A percentile compares a stretch with the other conserved stretches of the same genome.
phyloP scores from a whole-genome alignment of 2,797 vertebrate species.

The Sandelia bainsii region DNA sequence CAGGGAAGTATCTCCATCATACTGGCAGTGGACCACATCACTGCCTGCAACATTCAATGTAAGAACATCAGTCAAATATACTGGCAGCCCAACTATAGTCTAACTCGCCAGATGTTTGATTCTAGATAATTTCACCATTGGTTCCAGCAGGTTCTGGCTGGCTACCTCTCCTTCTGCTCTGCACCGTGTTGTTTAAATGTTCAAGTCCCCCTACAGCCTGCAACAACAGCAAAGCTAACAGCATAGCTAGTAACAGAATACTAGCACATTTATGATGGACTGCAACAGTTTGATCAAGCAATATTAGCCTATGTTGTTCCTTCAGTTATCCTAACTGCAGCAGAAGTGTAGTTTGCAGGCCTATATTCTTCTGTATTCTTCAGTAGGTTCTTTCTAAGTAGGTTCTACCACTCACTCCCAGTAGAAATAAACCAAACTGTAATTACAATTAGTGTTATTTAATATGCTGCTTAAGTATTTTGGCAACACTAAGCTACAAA shows the following conservation, averaged over 20 bases:
- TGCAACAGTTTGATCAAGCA: constrained; percentile 6
- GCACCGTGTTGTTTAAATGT: constrained; percentile 10
- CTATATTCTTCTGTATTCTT: too few relatives aligned
- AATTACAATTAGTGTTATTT: constrained; percentile 31
- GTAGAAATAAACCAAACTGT: constrained; percentile 19
- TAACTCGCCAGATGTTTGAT: constrained; percentile 49
- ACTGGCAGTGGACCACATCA: constrained; percentile 23
- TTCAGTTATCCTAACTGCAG: constrained; percentile 15
- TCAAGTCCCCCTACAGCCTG: constrained; percentile 9
- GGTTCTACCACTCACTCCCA: constrained; percentile 4
- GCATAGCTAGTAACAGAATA: background rate
- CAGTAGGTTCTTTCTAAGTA: too few relatives aligned
- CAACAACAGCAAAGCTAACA: constrained; percentile 18
- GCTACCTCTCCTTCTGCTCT: constrained; percentile 21
- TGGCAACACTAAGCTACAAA: constrained; percentile 8
- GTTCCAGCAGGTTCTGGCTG: constrained; percentile 39
- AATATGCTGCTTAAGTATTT: too few relatives aligned
- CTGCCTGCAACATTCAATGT: constrained; percentile 4
- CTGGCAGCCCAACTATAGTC: constrained; percentile 25
- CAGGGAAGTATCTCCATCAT: background rate
- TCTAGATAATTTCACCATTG: constrained; percentile 35
- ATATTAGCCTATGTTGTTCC: background rate
- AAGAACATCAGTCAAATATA: constrained; percentile 13
- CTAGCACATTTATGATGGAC: background rate
- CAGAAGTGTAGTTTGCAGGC: background rate